Evolutionary conservation across 2,888 invertebrate genomes (phyloP), one percentile per base, ranked within the genome.

Genomic region (Patella ulyssiponensis): DNA sequence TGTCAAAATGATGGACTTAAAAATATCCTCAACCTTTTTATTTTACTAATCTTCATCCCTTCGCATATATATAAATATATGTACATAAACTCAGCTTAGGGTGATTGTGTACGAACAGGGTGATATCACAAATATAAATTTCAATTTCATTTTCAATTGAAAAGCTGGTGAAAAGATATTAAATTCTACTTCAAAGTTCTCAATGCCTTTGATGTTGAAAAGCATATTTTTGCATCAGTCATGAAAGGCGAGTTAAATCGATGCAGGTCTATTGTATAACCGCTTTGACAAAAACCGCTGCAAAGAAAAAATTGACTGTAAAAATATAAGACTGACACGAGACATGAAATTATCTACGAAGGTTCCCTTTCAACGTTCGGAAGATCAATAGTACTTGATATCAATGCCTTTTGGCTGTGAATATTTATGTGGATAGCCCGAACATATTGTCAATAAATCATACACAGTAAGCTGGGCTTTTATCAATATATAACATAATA

Each of bases 401-500:
- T 23, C 64, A 64, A 23, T 20, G 64, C 64, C 23, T 64, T 64
- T 64, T 64, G 23, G 20, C 23, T 64, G 20, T 23, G 20, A 64
- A 64, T 20, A 23, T 64, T 64, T 20, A 64, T 64, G 23, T 64
- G 20, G 64, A 23, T 44, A 44, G 44, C 44, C 44, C 9, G 7
- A 44, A 44, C 44, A 44, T 44, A 44, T 64, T 64, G 64, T 64
- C 64, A 64, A 64, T 64, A 64, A 64, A 64, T 64, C 20, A 23
- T 64, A 23, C 20, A 64, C 12, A 64, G 20, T 64, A 23, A 64
- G 23, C 64, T 23, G 20, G 23, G 23, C 64, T 64, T 23, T 58
- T 20, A 64, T 64, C 64, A 64, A 64, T 64, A 64, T 64, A 64
- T 64, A 20, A 64, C 23, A 64, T 64, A 64, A 20, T 12, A 20